Evolutionary conservation across 1,140 invertebrate genomes (phyloP).

Genomic region (Lordiphosa clarofinis): DNA sequence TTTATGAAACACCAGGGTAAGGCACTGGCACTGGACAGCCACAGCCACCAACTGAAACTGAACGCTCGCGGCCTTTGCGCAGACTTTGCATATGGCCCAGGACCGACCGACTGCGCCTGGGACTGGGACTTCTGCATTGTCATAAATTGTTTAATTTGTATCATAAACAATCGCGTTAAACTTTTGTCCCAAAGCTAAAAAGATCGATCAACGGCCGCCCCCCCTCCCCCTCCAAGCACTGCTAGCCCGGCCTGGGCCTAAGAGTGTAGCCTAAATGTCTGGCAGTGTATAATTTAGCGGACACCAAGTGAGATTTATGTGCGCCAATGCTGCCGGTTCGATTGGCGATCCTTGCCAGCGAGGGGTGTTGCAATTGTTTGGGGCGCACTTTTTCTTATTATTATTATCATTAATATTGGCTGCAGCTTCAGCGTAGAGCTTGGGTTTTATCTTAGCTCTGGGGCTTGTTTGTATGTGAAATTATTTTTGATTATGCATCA

Average conservation of each 20-base stretch:
- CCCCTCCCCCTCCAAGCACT: conserved; percentile 1
- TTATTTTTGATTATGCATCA: conserved; percentile 77
- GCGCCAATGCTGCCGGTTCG: conserved; percentile 68
- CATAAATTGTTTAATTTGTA: conserved; percentile 80
- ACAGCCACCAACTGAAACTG: conserved; percentile 22
- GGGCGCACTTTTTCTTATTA: conserved; percentile 74
- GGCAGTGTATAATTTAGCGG: conserved; percentile 79
- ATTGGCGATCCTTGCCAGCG: conserved; percentile 10
- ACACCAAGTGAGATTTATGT: conserved; percentile 80
- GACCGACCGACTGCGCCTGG: not conserved
- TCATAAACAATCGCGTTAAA: conserved; percentile 80
- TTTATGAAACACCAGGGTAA: conserved; percentile 73
- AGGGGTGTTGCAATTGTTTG: conserved; percentile 63
- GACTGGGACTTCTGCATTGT: conserved; percentile 63
- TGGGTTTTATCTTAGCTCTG: conserved; percentile 33
- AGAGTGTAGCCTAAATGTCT: conserved; percentile 79
- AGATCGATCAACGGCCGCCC: conserved; percentile 74
- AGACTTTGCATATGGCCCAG: conserved; percentile 67
- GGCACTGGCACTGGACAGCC: conserved; percentile 39
- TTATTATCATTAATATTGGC: conserved; percentile 72
- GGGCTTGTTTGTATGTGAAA: conserved; percentile 77
- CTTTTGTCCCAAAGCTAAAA: conserved; percentile 79
- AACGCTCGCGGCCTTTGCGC: conserved; percentile 53
- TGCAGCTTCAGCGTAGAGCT: conserved; percentile 45
- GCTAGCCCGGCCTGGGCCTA: conserved; percentile 27